Evolutionary conservation across 1,140 invertebrate species (phyloP).

Genomic region (Sinella curviseta): DNA sequence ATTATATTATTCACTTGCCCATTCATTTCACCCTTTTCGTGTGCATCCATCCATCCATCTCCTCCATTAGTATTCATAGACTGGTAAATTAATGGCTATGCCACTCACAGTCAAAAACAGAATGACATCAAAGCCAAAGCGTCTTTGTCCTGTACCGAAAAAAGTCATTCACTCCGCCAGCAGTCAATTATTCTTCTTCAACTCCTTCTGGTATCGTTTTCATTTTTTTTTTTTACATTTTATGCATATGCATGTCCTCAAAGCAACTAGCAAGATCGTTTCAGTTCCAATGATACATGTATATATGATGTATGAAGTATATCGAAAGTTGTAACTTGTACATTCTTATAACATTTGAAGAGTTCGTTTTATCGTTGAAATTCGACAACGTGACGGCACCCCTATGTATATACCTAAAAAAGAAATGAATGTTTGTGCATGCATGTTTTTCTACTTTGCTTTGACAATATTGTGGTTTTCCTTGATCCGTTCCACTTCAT

Average conservation of each 20-base stretch:
- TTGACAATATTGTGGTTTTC: slow-evolving; percentile 20
- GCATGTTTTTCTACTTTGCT: not conserved
- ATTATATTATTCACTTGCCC: slow-evolving; percentile 5
- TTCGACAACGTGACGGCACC: too few relatives aligned
- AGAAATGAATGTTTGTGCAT: not conserved
- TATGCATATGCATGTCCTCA: slow-evolving; percentile 20
- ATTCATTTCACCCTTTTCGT: slow-evolving; percentile 11
- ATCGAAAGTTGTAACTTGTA: too few relatives aligned
- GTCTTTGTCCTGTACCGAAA: slow-evolving; percentile 19
- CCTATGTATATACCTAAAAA: too few relatives aligned
- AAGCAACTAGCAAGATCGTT: not conserved
- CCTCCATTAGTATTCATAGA: slow-evolving; percentile 25
- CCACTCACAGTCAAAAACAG: slow-evolving; percentile 25
- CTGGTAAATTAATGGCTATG: slow-evolving; percentile 26
- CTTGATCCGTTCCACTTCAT: slow-evolving; percentile 22
- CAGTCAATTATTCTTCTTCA: slow-evolving; percentile 25
- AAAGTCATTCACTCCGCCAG: slow-evolving; percentile 23
- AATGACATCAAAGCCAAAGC: slow-evolving; percentile 19
- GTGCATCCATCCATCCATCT: slow-evolving; percentile 25
- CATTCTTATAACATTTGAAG: too few relatives aligned
- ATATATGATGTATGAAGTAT: not conserved
- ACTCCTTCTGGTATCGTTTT: slow-evolving; percentile 17
- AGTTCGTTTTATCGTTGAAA: too few relatives aligned
- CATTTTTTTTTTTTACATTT: slow-evolving; percentile 16
- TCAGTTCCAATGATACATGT: not conserved